These are phyloP conservation scores for Chloroceryle aenea DNA, from an alignment of 2,113 vertebrate species.

Conservation along the genomic window DNA sequence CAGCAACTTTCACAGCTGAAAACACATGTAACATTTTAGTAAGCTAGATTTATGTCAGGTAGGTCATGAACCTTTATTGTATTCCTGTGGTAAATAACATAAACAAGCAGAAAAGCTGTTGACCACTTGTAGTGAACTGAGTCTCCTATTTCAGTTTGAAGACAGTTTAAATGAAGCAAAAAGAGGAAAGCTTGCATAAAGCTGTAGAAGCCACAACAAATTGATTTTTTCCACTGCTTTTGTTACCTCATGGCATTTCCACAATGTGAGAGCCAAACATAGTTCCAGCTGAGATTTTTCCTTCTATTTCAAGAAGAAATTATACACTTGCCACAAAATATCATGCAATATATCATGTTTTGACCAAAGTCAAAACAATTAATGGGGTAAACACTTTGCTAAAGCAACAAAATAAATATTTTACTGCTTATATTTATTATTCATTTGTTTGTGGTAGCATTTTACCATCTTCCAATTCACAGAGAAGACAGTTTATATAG, in stretches of 20 bases:
- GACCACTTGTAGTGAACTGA: slow-evolving; percentile 51
- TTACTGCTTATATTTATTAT: background rate
- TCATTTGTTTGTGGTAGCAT: background rate
- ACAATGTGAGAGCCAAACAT: background rate
- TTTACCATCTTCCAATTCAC: background rate
- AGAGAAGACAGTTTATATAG: background rate
- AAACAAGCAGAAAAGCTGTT: slow-evolving; percentile 57
- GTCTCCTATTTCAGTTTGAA: slow-evolving; percentile 34
- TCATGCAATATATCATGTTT: too few species aligned
- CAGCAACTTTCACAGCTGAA: slow-evolving; percentile 24
- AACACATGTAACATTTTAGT: slow-evolving; percentile 55
- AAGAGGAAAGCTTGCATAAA: slow-evolving; percentile 30
- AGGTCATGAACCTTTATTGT: slow-evolving; percentile 59
- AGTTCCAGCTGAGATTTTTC: background rate
- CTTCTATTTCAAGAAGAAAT: background rate
- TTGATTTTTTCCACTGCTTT: slow-evolving; percentile 61
- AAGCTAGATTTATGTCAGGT: slow-evolving; percentile 63
- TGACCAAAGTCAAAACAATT: background rate
- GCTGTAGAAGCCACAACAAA: slow-evolving; percentile 46
- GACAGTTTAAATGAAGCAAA: slow-evolving; percentile 47
- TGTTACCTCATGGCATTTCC: slow-evolving; percentile 27
- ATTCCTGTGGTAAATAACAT: slow-evolving; percentile 51
- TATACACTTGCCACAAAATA: background rate
- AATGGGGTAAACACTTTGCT: background rate
- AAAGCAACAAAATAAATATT: background rate